Conservation (phyloP, 2,113 vertebrate species). For the Labeo catla region DNA sequence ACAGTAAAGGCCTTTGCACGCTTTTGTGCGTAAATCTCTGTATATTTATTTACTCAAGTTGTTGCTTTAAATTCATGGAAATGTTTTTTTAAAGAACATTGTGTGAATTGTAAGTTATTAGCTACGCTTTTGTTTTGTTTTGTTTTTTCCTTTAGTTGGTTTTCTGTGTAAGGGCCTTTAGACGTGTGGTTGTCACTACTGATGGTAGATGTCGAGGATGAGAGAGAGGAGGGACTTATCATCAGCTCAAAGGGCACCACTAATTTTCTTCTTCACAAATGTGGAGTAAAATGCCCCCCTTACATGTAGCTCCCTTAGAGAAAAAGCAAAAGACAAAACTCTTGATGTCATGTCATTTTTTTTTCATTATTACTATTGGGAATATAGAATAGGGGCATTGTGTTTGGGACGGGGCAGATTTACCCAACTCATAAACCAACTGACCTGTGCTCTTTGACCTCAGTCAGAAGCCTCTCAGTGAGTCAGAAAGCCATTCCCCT, state of each 20-base stretch:
- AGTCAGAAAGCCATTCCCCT: constrained; percentile 82
- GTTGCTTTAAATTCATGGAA: constrained; percentile 8
- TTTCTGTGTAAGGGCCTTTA: constrained; percentile 62
- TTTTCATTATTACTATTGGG: neutral
- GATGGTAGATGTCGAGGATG: constrained; percentile 61
- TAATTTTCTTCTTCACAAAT: constrained; percentile 58
- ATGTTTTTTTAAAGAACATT: neutral
- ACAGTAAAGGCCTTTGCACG: constrained; percentile 59
- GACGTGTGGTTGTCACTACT: constrained; percentile 59
- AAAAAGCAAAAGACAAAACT: constrained; percentile 7
- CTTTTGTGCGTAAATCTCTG: constrained; percentile 64
- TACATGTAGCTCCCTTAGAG: constrained; percentile 26
- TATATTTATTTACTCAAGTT: constrained; percentile 48
- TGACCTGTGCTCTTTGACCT: constrained; percentile 73
- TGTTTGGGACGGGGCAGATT: constrained; percentile 7
- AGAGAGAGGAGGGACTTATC: constrained; percentile 71
- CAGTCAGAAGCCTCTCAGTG: constrained; percentile 74
- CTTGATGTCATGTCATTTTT: constrained; percentile 38
- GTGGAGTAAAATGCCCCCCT: constrained; percentile 21
- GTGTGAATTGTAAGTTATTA: neutral
- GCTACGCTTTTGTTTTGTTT: neutral
- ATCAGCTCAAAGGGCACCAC: constrained; percentile 77
- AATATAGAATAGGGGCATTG: constrained; percentile 3
- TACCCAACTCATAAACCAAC: constrained; percentile 8
- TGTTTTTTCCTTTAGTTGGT: neutral